phyloP scores from a whole-genome alignment of 2,888 invertebrate genomes.

The Drosophila atroscutellata region DNA sequence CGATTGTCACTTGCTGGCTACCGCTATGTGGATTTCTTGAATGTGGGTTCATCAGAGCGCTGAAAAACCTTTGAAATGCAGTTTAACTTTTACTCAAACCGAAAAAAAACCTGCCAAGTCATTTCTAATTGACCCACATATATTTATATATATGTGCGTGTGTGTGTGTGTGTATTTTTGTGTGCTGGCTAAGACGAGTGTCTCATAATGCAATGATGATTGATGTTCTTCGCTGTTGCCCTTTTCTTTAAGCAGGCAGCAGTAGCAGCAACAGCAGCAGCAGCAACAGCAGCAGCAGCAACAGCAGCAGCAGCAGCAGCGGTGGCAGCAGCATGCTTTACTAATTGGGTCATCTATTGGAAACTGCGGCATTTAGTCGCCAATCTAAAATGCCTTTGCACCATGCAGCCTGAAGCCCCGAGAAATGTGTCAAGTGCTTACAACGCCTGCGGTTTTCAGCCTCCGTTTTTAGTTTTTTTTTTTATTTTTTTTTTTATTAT shows the following conservation, averaged over 20 bases:
- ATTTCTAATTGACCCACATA: conserved; percentile 75
- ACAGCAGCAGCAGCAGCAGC: neutral
- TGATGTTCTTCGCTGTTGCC: conserved; percentile 71
- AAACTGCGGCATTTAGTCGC: conserved; percentile 27
- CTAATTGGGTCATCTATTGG: conserved; percentile 71
- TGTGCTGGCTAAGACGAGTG: conserved; percentile 34
- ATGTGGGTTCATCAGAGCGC: conserved; percentile 53
- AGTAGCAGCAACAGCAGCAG: neutral
- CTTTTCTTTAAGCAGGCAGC: conserved; percentile 39
- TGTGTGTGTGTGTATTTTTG: neutral
- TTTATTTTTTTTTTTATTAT: neutral
- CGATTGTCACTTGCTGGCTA: conserved; percentile 72
- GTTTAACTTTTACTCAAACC: conserved; percentile 57
- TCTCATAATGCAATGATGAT: conserved; percentile 67
- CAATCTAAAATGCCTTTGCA: conserved; percentile 46
- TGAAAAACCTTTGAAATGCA: conserved; percentile 56
- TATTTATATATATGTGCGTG: neutral
- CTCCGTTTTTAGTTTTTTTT: neutral
- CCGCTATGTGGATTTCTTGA: conserved; percentile 51
- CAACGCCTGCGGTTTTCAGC: conserved; percentile 54
- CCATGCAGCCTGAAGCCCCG: conserved; percentile 26
- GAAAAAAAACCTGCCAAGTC: conserved; percentile 70
- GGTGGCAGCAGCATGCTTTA: neutral
- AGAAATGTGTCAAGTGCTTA: conserved; percentile 72
- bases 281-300: neutral